Percentiles rank a stretch among this genome's conserved stretches.
Conservation (phyloP, 2,113 vertebrate genomes). For the Potamarius usumacintae region DNA sequence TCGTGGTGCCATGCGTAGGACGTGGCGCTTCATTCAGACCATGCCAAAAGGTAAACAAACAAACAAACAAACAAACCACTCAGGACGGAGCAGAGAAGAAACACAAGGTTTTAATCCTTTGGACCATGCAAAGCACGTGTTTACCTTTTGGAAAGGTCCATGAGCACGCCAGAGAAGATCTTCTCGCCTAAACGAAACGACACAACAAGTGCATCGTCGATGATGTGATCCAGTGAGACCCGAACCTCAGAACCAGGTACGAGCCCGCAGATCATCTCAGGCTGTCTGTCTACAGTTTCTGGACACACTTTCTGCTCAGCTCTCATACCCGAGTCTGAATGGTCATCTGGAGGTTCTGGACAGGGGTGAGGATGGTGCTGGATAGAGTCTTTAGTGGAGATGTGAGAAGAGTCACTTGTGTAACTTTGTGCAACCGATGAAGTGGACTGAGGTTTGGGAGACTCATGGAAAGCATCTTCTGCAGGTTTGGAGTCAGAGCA, state of each 20-base stretch:
- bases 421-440: slow-evolving; percentile 38
- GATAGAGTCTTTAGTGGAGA: slow-evolving; percentile 42
- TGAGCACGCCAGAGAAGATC: slow-evolving; percentile 94
- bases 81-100: neutral
- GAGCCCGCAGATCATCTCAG: slow-evolving; percentile 66
- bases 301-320: slow-evolving; percentile 36
- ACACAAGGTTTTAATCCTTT: neutral
- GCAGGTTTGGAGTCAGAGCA: slow-evolving; percentile 36
- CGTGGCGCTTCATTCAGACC: slow-evolving; percentile 8
- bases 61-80: neutral
- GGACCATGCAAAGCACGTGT: neutral
- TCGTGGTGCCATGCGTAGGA: neutral
- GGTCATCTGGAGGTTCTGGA: slow-evolving; percentile 37
- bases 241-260: slow-evolving; percentile 89
- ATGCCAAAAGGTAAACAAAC: slow-evolving; percentile 25
- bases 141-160: slow-evolving; percentile 96
- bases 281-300: slow-evolving; percentile 10
- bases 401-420: slow-evolving; percentile 47
- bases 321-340: neutral
- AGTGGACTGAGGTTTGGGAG: slow-evolving; percentile 38
- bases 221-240: slow-evolving; percentile 94
- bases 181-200: slow-evolving; percentile 92
- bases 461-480: slow-evolving; percentile 52
- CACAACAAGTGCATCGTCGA: slow-evolving; percentile 96
- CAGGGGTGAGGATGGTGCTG: slow-evolving; percentile 43